Conservation (phyloP, 2,113 vertebrate species). For the Trichechus manatus region DNA sequence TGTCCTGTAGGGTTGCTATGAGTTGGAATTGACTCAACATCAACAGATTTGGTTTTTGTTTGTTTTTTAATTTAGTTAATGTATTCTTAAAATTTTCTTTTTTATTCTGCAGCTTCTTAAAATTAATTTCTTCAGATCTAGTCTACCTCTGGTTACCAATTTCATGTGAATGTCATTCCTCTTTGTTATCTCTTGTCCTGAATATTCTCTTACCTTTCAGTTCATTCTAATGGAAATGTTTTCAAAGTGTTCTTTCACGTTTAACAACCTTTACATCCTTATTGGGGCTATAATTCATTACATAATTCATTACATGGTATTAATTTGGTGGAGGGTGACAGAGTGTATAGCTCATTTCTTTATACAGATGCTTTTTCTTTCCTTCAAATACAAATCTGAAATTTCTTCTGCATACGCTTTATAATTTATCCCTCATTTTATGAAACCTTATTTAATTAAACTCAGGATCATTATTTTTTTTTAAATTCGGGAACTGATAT, state of each 20-base stretch:
- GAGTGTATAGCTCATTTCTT: neutral
- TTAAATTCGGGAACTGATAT: neutral
- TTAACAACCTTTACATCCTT: neutral
- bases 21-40: too few species aligned
- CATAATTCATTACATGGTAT: neutral
- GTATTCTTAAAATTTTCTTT: conserved; percentile 21
- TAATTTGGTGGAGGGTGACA: neutral
- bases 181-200: neutral
- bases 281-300: neutral
- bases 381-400: neutral
- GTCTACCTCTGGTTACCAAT: neutral
- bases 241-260: neutral
- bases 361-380: neutral
- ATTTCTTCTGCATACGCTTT: neutral
- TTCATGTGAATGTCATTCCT: neutral
- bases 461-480: neutral
- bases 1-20: too few species aligned
- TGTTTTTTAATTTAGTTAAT: too few species aligned
- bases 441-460: conserved; percentile 18
- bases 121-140: neutral
- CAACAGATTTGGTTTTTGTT: too few species aligned
- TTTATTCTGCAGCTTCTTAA: conserved; percentile 10
- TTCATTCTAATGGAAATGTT: neutral
- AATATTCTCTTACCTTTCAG: conserved; percentile 10
- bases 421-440: neutral